These are phyloP conservation scores for Fratercula arctica DNA, from an alignment of 2,797 vertebrate genomes.

Conservation along the genomic window DNA sequence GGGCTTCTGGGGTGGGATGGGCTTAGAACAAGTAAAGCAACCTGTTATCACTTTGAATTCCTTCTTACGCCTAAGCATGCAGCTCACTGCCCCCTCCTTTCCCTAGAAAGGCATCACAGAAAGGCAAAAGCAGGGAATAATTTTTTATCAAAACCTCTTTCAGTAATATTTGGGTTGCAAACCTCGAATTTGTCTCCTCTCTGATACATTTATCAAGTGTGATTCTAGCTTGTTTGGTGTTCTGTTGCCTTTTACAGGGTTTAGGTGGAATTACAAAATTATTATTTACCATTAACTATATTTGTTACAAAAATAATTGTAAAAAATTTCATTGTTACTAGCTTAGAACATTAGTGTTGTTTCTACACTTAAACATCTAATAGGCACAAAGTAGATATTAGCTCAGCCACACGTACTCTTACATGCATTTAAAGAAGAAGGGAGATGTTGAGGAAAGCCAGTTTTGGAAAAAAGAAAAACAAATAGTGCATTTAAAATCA, in stretches of 20 bases:
- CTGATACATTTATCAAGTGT: background rate
- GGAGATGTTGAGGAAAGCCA: background rate
- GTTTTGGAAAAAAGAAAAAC: background rate
- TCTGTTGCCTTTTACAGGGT: background rate
- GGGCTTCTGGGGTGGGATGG: background rate
- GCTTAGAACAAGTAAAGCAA: background rate
- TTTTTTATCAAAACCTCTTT: background rate
- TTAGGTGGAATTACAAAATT: background rate
- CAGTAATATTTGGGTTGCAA: background rate
- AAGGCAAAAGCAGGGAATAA: background rate
- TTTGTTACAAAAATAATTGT: background rate
- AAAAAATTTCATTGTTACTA: background rate
- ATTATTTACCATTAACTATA: background rate
- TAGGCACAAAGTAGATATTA: background rate
- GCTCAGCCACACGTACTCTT: background rate
- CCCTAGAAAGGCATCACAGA: background rate
- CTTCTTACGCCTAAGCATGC: background rate
- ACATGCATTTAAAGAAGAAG: background rate
- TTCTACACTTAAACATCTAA: background rate
- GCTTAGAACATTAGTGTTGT: background rate
- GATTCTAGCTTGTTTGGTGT: background rate
- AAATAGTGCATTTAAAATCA: background rate
- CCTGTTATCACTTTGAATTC: background rate
- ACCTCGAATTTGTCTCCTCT: background rate
- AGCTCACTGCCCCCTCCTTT: background rate